Evolutionary conservation across 2,888 invertebrate species (phyloP).

Genomic region (Sesia bembeciformis): DNA sequence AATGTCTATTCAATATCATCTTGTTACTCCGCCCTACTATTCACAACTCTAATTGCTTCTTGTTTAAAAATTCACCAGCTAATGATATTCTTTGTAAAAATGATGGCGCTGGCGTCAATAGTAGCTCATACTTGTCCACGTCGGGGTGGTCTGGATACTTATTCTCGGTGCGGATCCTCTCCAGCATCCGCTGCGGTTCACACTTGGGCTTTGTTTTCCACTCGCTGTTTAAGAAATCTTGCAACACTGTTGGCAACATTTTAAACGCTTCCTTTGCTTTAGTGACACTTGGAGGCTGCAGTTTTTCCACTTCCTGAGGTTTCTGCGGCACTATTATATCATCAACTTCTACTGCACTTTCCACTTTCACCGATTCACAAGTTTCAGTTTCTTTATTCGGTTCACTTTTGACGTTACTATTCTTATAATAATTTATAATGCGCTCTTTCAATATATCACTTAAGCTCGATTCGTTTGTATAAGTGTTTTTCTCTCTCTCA

Average conservation of each 20-base stretch:
- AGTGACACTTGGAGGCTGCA: conserved; percentile 43
- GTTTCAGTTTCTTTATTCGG: conserved; percentile 14
- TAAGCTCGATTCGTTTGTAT: conserved; percentile 39
- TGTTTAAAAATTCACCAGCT: conserved; percentile 82
- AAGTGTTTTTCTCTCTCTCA: conserved; percentile 41
- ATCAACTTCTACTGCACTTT: conserved; percentile 55
- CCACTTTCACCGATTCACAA: conserved; percentile 21
- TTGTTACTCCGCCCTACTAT: neutral
- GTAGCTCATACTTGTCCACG: conserved; percentile 76
- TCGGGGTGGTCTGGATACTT: conserved; percentile 75
- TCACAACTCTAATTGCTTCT: conserved; percentile 52
- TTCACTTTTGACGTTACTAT: conserved; percentile 19
- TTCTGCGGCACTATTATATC: conserved; percentile 49
- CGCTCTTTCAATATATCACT: conserved; percentile 50
- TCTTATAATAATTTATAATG: conserved; percentile 38
- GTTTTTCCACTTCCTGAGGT: conserved; percentile 22
- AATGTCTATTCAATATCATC: neutral
- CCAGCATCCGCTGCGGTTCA: conserved; percentile 82
- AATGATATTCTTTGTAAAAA: conserved; percentile 85
- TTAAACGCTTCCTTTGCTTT: conserved; percentile 49
- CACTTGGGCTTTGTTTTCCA: conserved; percentile 73
- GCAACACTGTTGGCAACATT: conserved; percentile 72
- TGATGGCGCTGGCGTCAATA: conserved; percentile 87
- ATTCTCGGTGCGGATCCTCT: conserved; percentile 79
- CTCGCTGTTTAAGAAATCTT: conserved; percentile 70